phyloP scores from a whole-genome alignment of 2,113 vertebrate species.

The Condylura cristata region DNA sequence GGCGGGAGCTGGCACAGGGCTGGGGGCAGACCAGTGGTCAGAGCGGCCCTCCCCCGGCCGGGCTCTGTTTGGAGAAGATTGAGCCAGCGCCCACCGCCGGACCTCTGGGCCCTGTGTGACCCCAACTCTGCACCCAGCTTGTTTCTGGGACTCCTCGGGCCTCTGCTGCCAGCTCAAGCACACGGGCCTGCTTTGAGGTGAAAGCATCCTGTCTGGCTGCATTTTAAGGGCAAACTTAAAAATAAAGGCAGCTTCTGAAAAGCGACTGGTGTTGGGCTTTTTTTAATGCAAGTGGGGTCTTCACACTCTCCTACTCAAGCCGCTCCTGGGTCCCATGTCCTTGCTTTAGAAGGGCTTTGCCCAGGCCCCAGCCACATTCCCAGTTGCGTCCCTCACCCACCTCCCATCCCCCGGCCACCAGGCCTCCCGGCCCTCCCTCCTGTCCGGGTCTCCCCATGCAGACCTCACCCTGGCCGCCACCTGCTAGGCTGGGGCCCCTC shows the following conservation, averaged over 20 bases:
- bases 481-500: rapidly evolving
- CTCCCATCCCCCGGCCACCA: not conserved
- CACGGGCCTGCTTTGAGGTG: not conserved
- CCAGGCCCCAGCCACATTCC: no score
- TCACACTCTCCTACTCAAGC: not conserved
- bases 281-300: not conserved
- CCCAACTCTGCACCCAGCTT: not conserved
- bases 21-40: no score
- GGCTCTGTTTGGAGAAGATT: no score
- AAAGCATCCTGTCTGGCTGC: not conserved
- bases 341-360: not conserved
- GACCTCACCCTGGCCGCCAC: not conserved
- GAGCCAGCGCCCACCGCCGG: no score
- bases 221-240: slow-evolving; percentile 10
- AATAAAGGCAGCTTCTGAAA: not conserved
- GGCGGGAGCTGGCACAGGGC: no score
- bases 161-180: not conserved
- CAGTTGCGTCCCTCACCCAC: not conserved
- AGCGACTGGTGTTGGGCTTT: no score
- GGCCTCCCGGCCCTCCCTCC: not conserved
- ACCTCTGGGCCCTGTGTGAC: not conserved
- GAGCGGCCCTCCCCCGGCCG: no score
- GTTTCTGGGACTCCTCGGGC: not conserved
- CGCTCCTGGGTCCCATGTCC: not conserved
- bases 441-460: no score